Conservation (phyloP, 92 coral and sea anemone genomes). For the Epizoanthus ramosus region DNA sequence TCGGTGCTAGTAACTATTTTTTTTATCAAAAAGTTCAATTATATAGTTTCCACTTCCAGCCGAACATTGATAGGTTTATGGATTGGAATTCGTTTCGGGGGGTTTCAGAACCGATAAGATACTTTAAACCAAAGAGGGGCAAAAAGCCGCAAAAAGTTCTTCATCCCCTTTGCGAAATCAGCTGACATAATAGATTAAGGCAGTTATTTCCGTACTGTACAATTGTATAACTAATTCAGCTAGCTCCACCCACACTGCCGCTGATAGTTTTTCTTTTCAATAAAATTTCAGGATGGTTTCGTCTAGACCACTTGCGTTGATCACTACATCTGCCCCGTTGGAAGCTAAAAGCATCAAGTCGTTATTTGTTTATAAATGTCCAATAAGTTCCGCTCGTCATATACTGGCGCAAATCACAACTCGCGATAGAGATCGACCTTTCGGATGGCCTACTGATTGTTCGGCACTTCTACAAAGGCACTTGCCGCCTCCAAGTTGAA, state of each 20-base stretch:
- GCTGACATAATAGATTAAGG: no score
- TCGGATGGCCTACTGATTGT: slow-evolving; percentile 37
- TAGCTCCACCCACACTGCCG: neutral
- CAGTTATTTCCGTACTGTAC: no score
- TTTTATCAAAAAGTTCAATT: no score
- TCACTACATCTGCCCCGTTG: slow-evolving; percentile 10
- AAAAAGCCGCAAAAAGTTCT: neutral
- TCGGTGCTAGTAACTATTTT: neutral
- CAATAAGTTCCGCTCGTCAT: slow-evolving; percentile 31
- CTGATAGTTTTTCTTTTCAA: neutral
- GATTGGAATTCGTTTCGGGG: no score
- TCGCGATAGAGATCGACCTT: slow-evolving; percentile 46
- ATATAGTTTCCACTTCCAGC: no score
- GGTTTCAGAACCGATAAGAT: neutral
- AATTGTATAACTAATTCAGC: no score
- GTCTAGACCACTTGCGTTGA: slow-evolving; percentile 3
- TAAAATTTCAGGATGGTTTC: neutral
- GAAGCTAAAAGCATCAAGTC: slow-evolving; percentile 10
- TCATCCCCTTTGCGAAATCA: slow-evolving; percentile 1
- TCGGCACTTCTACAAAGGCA: slow-evolving; percentile 28
- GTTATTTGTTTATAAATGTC: slow-evolving; percentile 39
- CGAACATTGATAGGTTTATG: no score
- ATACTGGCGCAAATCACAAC: slow-evolving; percentile 32
- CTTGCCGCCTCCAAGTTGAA: neutral
- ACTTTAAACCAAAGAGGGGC: neutral